phyloP scores from a whole-genome alignment of 2,888 invertebrate genomes.

The Peribatodes rhomboidaria region DNA sequence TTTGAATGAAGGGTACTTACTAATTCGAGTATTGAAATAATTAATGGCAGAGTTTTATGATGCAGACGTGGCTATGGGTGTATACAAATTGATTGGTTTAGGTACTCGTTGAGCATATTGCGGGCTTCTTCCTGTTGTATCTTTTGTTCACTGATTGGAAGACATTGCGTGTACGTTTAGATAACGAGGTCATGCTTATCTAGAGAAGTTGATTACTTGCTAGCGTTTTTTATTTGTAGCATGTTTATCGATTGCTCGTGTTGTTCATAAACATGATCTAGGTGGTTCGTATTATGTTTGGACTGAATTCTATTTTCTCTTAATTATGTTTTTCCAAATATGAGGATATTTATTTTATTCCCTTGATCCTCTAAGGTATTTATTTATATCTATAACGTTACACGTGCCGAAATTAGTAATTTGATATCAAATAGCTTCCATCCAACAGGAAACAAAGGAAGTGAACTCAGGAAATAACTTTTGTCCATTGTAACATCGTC shows the following conservation, averaged over 20 bases:
- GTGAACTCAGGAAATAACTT: conserved; percentile 4
- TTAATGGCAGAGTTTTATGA: conserved; percentile 11
- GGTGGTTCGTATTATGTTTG: background rate
- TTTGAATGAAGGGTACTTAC: background rate
- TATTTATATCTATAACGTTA: background rate
- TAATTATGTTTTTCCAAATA: background rate
- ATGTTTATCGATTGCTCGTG: conserved; percentile 23
- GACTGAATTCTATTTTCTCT: background rate
- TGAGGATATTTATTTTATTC: background rate
- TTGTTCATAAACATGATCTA: conserved; percentile 16
- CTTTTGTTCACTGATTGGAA: conserved; percentile 59
- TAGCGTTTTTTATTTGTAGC: conserved; percentile 48
- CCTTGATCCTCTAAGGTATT: too few species aligned
- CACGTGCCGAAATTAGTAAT: background rate
- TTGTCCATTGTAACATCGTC: conserved; percentile 10
- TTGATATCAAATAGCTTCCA: background rate
- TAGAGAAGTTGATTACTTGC: conserved; percentile 54
- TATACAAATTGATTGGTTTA: conserved; percentile 41
- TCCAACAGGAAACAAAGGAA: background rate
- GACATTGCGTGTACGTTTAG: conserved; percentile 64
- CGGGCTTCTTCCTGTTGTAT: conserved; percentile 54
- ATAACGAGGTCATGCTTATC: conserved; percentile 75
- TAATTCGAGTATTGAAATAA: conserved; percentile 11
- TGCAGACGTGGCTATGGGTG: conserved; percentile 17
- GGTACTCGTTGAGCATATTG: conserved; percentile 41